phyloP scores from a whole-genome alignment of 2,888 invertebrate genomes.

The Brassicogethes aeneus region DNA sequence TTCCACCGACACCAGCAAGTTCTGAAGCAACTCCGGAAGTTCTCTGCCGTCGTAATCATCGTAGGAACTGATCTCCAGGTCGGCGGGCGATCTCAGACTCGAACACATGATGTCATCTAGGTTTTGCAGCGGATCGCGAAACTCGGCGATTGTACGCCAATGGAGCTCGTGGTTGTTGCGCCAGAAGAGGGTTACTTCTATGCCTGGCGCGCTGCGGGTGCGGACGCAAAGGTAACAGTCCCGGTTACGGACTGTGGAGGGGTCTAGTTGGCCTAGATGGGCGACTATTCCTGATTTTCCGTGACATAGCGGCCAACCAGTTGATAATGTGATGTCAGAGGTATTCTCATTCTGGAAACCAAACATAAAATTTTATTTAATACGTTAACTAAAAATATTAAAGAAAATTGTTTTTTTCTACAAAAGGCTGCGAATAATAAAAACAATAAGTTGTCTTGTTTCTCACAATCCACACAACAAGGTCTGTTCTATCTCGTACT shows the following conservation, averaged over 20 bases:
- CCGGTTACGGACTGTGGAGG: conserved; percentile 49
- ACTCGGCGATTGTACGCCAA: conserved; percentile 34
- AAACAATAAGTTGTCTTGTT: too few species aligned
- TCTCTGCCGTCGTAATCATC: conserved; percentile 42
- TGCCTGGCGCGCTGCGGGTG: conserved; percentile 27
- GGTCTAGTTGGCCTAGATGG: conserved; percentile 55
- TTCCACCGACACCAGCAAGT: conserved; percentile 58
- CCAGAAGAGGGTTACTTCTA: conserved; percentile 35
- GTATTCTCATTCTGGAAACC: conserved; percentile 47
- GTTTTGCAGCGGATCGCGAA: conserved; percentile 26
- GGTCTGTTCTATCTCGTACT: too few species aligned
- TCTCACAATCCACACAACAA: too few species aligned
- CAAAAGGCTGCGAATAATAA: too few species aligned
- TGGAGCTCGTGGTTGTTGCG: conserved; percentile 29
- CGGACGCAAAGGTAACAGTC: conserved; percentile 58
- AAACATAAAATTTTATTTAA: too few species aligned
- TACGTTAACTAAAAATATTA: too few species aligned
- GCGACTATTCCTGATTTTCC: conserved; percentile 51
- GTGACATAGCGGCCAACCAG: conserved; percentile 60
- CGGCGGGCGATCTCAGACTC: conserved; percentile 30
- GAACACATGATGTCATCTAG: conserved; percentile 37
- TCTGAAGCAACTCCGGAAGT: conserved; percentile 55
- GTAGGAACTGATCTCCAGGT: conserved; percentile 32
- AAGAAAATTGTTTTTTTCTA: too few species aligned
- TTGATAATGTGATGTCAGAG: conserved; percentile 39